phyloP scores from a whole-genome alignment of 2,113 vertebrate species.

The Epinephelus moara region DNA sequence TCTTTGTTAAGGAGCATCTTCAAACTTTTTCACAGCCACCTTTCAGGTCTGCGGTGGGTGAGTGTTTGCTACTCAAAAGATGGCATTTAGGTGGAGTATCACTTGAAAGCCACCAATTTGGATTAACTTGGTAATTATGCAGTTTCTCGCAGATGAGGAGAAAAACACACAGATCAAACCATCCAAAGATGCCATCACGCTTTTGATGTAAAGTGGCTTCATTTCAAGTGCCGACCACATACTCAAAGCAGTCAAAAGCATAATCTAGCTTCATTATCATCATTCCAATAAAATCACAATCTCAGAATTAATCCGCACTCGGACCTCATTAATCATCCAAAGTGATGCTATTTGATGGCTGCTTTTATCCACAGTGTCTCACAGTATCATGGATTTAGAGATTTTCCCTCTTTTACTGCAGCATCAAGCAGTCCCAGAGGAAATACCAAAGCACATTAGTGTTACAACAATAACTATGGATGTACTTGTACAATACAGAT shows the following conservation, averaged over 20 bases:
- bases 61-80: not conserved
- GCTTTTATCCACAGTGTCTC: not conserved
- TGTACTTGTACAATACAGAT: not conserved
- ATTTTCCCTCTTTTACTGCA: not conserved
- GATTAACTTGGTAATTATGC: not conserved
- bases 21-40: not conserved
- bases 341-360: not conserved
- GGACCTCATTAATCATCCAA: not conserved
- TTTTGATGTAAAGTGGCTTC: conserved; percentile 17
- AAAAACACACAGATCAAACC: conserved; percentile 11
- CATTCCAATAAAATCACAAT: conserved; percentile 5
- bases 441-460: too few species aligned
- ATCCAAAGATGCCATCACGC: not conserved
- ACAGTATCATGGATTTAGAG: not conserved
- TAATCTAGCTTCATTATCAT: conserved; percentile 18
- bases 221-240: not conserved
- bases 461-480: not conserved
- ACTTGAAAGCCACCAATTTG: conserved; percentile 4
- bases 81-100: not conserved
- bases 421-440: not conserved
- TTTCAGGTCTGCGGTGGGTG: not conserved
- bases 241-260: conserved; percentile 12
- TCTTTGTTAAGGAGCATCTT: not conserved
- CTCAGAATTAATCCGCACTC: conserved; percentile 3
- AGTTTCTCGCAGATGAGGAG: not conserved